Percentiles rank a stretch among this genome's conserved stretches.
phyloP scores from a whole-genome alignment of 2,113 vertebrate genomes.

The Burhinus bistriatus region DNA sequence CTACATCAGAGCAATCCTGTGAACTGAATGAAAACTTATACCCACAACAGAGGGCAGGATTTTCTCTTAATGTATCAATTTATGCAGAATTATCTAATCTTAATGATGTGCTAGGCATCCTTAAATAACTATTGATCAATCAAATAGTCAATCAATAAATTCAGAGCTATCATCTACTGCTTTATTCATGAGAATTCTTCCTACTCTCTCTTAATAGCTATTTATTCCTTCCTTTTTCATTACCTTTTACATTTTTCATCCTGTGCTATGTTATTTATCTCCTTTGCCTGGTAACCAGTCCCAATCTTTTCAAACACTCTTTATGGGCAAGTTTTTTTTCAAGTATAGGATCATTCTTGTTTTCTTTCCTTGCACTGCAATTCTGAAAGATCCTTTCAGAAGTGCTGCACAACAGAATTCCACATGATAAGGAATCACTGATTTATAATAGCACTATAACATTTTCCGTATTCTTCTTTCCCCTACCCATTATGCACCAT shows the following conservation, averaged over 20 bases:
- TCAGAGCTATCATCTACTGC: neutral
- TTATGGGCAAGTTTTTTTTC: neutral
- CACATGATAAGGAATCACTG: neutral
- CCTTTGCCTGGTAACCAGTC: neutral
- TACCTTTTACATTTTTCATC: neutral
- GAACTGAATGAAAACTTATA: neutral
- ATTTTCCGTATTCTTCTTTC: neutral
- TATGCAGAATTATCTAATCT: neutral
- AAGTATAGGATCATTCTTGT: neutral
- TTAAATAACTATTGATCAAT: neutral
- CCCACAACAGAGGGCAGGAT: neutral
- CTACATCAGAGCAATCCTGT: neutral
- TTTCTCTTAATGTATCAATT: neutral
- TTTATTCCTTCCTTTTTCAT: neutral
- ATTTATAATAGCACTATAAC: neutral
- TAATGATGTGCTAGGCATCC: neutral
- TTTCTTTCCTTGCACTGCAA: neutral
- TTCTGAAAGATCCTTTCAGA: neutral
- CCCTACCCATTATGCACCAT: neutral
- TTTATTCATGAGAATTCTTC: conserved; percentile 9
- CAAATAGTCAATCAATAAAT: neutral
- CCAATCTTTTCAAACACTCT: neutral
- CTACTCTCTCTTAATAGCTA: neutral
- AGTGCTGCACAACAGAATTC: neutral
- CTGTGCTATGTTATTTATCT: neutral